Conservation (phyloP, 2,797 vertebrate species). For the Clamator glandarius region DNA sequence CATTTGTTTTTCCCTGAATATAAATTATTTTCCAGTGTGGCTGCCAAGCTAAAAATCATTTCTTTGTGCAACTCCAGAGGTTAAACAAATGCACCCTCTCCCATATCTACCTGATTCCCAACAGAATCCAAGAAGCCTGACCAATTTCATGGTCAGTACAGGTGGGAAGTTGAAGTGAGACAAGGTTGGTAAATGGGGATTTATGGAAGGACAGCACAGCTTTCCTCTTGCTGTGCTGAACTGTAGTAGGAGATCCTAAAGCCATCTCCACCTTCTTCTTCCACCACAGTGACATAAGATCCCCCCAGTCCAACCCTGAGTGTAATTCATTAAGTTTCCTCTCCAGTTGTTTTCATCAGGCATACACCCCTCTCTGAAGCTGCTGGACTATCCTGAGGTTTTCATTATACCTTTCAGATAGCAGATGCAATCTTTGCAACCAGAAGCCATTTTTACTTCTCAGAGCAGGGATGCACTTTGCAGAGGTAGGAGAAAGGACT, state of each 20-base stretch:
- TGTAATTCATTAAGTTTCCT: background rate
- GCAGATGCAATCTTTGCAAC: background rate
- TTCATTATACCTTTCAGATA: background rate
- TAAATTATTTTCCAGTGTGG: slow-evolving; percentile 44
- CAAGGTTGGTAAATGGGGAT: background rate
- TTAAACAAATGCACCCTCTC: background rate
- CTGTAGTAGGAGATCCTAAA: background rate
- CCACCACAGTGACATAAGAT: background rate
- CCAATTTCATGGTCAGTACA: background rate
- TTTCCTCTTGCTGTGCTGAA: background rate
- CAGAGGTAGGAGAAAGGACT: background rate
- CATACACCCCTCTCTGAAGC: background rate
- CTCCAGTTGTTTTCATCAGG: background rate
- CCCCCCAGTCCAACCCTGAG: background rate
- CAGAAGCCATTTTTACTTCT: background rate
- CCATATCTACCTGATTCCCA: slow-evolving; percentile 8
- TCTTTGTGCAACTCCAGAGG: slow-evolving; percentile 16
- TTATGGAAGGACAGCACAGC: background rate
- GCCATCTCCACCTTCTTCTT: background rate
- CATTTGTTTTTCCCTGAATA: slow-evolving; percentile 34
- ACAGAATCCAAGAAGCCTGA: background rate
- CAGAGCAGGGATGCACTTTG: background rate
- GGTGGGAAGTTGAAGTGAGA: background rate
- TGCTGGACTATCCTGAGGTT: background rate
- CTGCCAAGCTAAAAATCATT: slow-evolving; percentile 46